Evolutionary conservation across 2,113 vertebrate species (phyloP).

Genomic region (Oxygymnocypris stewartii): DNA sequence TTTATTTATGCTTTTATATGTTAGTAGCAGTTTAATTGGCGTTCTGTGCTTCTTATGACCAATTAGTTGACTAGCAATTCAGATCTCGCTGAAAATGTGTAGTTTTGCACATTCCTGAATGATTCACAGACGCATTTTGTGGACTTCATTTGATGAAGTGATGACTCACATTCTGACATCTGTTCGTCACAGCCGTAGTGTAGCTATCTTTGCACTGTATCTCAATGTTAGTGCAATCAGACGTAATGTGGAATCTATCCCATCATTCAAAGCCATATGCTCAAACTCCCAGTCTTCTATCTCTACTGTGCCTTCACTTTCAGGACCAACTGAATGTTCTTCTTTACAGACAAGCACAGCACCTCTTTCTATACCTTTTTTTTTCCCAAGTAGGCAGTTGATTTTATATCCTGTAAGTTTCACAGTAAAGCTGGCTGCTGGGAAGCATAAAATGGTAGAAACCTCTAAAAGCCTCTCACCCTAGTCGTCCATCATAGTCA

Average conservation of each 20-base stretch:
- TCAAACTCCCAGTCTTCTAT: background rate
- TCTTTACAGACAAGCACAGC: constrained; percentile 1
- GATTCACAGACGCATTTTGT: constrained; percentile 19
- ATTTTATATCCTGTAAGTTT: constrained; percentile 21
- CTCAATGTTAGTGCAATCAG: background rate
- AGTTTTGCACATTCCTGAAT: constrained; percentile 8
- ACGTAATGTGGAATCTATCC: background rate
- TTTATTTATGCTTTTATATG: background rate
- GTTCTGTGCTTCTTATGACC: background rate
- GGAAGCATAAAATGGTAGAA: constrained; percentile 37
- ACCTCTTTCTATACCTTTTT: background rate
- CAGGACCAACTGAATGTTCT: background rate
- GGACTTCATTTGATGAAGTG: constrained; percentile 15
- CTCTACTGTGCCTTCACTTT: background rate
- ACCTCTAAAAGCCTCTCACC: constrained; percentile 26
- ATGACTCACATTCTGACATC: constrained; percentile 1
- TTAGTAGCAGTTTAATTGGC: background rate
- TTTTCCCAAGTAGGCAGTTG: background rate
- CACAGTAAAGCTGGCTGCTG: constrained; percentile 26
- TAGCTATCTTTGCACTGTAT: background rate
- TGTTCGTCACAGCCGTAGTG: background rate
- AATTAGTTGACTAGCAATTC: background rate
- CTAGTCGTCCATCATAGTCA: constrained; percentile 8
- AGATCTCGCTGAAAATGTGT: background rate
- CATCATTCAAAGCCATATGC: constrained; percentile 13